Evolutionary conservation across 1,140 invertebrate genomes (phyloP).

Genomic region (Trachymyrmex cornetzi): DNA sequence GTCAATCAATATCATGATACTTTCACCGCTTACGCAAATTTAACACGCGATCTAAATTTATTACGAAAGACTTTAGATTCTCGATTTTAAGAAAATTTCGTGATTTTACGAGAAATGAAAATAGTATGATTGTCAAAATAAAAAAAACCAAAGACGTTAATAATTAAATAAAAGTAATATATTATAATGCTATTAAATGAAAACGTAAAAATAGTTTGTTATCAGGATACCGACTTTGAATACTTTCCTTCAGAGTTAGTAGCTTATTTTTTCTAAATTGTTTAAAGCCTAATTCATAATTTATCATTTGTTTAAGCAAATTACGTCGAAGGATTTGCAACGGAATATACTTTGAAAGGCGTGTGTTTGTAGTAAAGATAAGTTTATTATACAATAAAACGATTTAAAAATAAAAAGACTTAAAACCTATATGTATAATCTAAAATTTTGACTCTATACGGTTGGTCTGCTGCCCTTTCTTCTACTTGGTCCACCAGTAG

Average conservation of each 20-base stretch:
- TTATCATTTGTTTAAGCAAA: not conserved
- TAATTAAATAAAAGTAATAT: not conserved
- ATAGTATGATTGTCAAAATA: not conserved
- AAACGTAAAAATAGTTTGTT: not conserved
- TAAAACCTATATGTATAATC: constrained; percentile 62
- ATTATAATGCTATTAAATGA: constrained; percentile 15
- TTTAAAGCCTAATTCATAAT: not conserved
- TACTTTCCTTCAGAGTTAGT: not conserved
- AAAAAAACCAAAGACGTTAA: not conserved
- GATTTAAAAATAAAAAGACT: constrained; percentile 42
- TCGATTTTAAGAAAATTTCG: not conserved
- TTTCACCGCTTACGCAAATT: constrained; percentile 66
- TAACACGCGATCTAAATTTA: constrained; percentile 55
- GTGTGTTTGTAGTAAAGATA: constrained; percentile 48
- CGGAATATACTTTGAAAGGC: not conserved
- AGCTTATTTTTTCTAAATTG: not conserved
- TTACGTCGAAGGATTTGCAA: constrained; percentile 16
- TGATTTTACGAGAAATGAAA: constrained; percentile 3
- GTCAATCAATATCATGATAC: constrained; percentile 17
- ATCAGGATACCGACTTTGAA: not conserved
- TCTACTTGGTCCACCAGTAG: constrained; percentile 87
- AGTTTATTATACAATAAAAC: constrained; percentile 60
- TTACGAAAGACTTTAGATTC: not conserved
- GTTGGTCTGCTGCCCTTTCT: constrained; percentile 81
- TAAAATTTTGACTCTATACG: constrained; percentile 38